Conservation (phyloP, 2,888 invertebrate genomes). For the Chouioia cunea region DNA sequence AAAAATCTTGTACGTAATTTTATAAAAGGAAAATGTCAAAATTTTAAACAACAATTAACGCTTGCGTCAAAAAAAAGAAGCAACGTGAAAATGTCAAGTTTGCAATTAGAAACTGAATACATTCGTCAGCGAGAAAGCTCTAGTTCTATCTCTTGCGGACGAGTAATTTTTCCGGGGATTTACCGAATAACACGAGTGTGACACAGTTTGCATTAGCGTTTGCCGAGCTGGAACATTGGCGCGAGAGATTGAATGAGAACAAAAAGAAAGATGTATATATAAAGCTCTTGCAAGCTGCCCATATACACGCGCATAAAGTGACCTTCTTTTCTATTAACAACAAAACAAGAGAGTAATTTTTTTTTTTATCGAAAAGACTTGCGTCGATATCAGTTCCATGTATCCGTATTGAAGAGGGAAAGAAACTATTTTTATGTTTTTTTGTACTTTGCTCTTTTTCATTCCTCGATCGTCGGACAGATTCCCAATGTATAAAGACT, state of each 20-base stretch:
- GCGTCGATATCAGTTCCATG: too few species aligned
- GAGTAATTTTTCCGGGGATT: constrained; percentile 31
- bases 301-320: background rate
- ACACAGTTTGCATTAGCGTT: constrained; percentile 40
- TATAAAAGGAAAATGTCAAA: too few species aligned
- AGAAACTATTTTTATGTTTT: constrained; percentile 1
- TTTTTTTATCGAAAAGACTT: background rate
- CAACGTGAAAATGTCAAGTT: constrained; percentile 7
- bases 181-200: background rate
- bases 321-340: background rate
- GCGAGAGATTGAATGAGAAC: constrained; percentile 30
- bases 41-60: too few species aligned
- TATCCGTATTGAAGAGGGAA: constrained; percentile 21
- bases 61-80: background rate
- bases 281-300: constrained; percentile 25
- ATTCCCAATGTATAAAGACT: background rate
- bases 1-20: too few species aligned
- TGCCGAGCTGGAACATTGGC: constrained; percentile 36
- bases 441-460: background rate
- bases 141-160: background rate
- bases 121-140: constrained; percentile 12
- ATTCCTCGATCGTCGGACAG: background rate
- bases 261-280: constrained; percentile 42
- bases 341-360: background rate
- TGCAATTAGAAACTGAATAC: constrained; percentile 5